Evolutionary conservation across 1,140 invertebrate species (phyloP), one percentile per base, ranked within the genome.

Genomic region (Ceratosolen fusciceps): DNA sequence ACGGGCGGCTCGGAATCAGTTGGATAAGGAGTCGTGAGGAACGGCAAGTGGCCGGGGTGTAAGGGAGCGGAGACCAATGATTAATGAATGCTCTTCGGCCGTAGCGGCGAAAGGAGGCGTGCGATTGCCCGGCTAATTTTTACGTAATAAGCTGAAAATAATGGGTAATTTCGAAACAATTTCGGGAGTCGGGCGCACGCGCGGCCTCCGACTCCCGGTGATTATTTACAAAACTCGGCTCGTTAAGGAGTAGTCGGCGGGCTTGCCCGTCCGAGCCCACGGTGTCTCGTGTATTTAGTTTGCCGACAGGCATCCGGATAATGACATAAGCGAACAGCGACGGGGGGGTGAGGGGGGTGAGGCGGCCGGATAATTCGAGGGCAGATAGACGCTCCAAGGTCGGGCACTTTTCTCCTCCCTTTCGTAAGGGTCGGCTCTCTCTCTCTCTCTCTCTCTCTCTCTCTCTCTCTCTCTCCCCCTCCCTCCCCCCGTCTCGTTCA

Each of bases 51-150:
- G 60, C 26, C 52, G 52, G 19, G 34, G 60, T 34, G 58, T 10
- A 47, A 62, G 43, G 49, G n/a, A n/a, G n/a, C n/a, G 54, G 47
- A 31, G n/a, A 68, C 62, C 74, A 26, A 56, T 75, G 74, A 75
- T 75, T 75, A 75, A 75, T 52, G 43, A 75, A 75, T 52, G 43
- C 26, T 49, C 16, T 0, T 10, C 2, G 29, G 43, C 1, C 3
- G 24, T 7, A 19, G 49, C 43, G 68, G 52, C 29, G 54, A 60
- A 60, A 58, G n/a, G 34, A 74, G 72, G 56, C 34, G 60, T 65
- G 60, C 29, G n/a, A 49, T 52, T 19, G 29, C 10, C 9, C 2
- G 24, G 26, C 60, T 75, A 34, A 62, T 75, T 75, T 67, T 43
- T 47, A 29, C 2, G 47, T 67, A 68, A 68, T 76, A 68, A 68